Evolutionary conservation across 1,140 invertebrate species (phyloP).

Genomic region (Drosophila nebulosa): DNA sequence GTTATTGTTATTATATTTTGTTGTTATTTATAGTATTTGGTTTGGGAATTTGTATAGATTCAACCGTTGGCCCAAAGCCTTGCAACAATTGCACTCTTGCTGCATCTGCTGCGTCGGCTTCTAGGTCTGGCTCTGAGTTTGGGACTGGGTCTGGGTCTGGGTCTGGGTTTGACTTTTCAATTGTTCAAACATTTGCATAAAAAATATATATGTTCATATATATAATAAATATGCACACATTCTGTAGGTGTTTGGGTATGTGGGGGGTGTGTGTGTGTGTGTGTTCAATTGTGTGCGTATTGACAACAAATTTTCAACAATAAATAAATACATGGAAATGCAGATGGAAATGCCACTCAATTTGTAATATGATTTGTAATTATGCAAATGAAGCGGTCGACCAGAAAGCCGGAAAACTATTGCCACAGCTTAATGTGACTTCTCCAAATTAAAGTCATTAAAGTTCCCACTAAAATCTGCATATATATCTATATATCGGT

Average conservation of each 20-base stretch:
- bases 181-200: conserved; percentile 65
- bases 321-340: conserved; percentile 30
- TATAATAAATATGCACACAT: not conserved
- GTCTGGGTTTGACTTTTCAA: conserved; percentile 54
- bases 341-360: conserved; percentile 21
- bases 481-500: not conserved
- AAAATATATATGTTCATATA: conserved; percentile 18
- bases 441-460: conserved; percentile 17
- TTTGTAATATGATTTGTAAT: conserved; percentile 74
- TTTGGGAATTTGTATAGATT: conserved; percentile 1
- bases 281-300: conserved; percentile 16
- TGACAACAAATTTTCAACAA: conserved; percentile 37
- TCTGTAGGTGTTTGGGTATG: too few relatives aligned
- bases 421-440: conserved; percentile 24
- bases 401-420: conserved; percentile 17
- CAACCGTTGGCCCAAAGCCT: not conserved
- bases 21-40: not conserved
- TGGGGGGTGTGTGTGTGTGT: not conserved
- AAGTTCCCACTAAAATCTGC: not conserved
- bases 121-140: not conserved
- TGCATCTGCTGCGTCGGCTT: not conserved
- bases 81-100: conserved; percentile 11
- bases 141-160: not conserved
- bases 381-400: conserved; percentile 62
- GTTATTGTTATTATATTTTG: too few relatives aligned